phyloP scores from a whole-genome alignment of 2,888 invertebrate genomes.

The Drosophila algonquin region DNA sequence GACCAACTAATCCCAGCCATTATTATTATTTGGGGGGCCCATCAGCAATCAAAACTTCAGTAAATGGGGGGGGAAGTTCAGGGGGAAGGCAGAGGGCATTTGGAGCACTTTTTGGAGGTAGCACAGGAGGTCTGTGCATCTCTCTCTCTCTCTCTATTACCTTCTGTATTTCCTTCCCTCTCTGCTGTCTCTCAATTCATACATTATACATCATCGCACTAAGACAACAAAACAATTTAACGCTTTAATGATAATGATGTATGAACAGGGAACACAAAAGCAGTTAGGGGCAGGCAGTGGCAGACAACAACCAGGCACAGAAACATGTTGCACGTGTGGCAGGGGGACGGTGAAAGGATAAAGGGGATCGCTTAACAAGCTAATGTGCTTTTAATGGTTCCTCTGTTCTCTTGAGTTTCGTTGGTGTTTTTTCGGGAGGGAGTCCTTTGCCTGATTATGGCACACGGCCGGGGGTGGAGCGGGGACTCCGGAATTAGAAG shows the following conservation, averaged over 20 bases:
- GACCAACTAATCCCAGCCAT: slow-evolving; percentile 7
- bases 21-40: slow-evolving; percentile 5
- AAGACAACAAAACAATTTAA: slow-evolving; percentile 74
- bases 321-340: slow-evolving; percentile 60
- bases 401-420: slow-evolving; percentile 35
- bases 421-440: slow-evolving; percentile 20
- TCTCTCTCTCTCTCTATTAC: not conserved
- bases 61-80: slow-evolving; percentile 17
- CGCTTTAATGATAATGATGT: slow-evolving; percentile 79
- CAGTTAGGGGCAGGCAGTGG: too few species aligned
- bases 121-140: too few species aligned
- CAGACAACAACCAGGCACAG: slow-evolving; percentile 62
- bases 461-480: not conserved
- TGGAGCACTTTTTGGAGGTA: not conserved
- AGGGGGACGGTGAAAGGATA: slow-evolving; percentile 11
- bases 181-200: slow-evolving; percentile 12
- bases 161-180: not conserved
- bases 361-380: slow-evolving; percentile 67
- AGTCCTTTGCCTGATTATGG: slow-evolving; percentile 66
- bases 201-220: slow-evolving; percentile 17
- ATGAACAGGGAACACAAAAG: slow-evolving; percentile 71
- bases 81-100: not conserved
- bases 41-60: slow-evolving; percentile 12
- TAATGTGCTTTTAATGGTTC: slow-evolving; percentile 78
- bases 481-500: slow-evolving; percentile 30